A percentile compares a stretch with the other conserved stretches of the same genome.
Conservation (phyloP, 2,888 invertebrate species). For the Drosophila nr. fundita region DNA sequence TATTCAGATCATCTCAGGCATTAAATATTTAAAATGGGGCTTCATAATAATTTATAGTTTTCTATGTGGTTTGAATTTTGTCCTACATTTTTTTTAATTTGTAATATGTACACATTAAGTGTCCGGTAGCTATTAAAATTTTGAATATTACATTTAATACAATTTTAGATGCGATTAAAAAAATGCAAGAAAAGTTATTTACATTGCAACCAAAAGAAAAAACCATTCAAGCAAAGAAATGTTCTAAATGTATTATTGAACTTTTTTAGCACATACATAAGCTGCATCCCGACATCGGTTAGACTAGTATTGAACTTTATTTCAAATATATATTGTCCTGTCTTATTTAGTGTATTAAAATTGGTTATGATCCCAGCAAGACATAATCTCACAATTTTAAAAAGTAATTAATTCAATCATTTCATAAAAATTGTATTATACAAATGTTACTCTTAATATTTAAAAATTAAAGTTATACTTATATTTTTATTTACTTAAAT, state of each 20-base stretch:
- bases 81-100: not conserved
- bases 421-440: not conserved
- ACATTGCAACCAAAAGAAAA: not conserved
- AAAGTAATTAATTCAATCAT: not conserved
- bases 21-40: not conserved
- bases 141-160: not conserved
- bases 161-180: not conserved
- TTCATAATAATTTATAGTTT: not conserved
- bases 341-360: not conserved
- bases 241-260: not conserved
- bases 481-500: not conserved
- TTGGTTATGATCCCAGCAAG: not conserved
- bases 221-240: not conserved
- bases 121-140: not conserved
- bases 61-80: not conserved
- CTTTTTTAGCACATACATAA: not conserved
- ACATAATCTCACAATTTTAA: not conserved
- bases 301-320: not conserved
- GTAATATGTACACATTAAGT: not conserved
- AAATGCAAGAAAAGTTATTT: not conserved
- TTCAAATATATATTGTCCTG: not conserved
- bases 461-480: not conserved
- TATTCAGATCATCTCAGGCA: conserved; percentile 12
- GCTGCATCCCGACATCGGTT: not conserved
- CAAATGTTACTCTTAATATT: not conserved